Base-by-base conservation (phyloP, 2,888 invertebrate genomes). In the Nipponacmea schrenckii region DNA sequence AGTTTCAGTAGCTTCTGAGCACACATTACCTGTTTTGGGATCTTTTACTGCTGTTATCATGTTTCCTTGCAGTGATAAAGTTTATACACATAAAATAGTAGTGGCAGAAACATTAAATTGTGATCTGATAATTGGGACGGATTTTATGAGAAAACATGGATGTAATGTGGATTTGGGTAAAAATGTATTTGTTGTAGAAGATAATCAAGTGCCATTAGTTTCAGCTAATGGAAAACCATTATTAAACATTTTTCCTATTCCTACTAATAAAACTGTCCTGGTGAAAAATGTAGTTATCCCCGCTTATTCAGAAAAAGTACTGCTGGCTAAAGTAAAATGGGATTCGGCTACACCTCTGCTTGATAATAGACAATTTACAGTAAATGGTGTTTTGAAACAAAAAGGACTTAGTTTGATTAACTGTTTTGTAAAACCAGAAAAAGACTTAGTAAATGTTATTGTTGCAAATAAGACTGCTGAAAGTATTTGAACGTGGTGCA, bases 121-220 rank as follows among this genome's bases (percentile, higher is more conserved):
- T 50, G 50, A 50, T 50, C 3, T 50, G 50, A 50, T 50, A 50
- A 17, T 50, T 50, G 50, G 50, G n/a, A 56, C n/a, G 8, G 56
- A 56, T 20, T 56, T 56, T 24, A 56, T 56, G 20, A 56, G 56
- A 56, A 56, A 56, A 56, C 56, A 56, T 56, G n/a, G 56, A 24
- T 56, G 56, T 15, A n/a, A 56, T 24, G 24, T 56, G n/a, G 56
- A 56, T 14, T 17, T 56, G 4, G 56, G 24, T 24, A 56, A 24
- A 14, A 56, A 56, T 24, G 14, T 56, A 24, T 56, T 56, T 14
- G 24, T 24, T 20, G 56, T 56, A 20, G 56, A 24, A 24, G 10
- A 20, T 12, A 12, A 10, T 24, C 20, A 56, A 56, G 56, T 24
- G 20, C 56, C 20, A 20, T 56, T 56, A 24, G 24, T 56, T 10